These are phyloP conservation scores for Sarcophaga carnaria DNA, from an alignment of 2,888 invertebrate species.

Conservation along the genomic window DNA sequence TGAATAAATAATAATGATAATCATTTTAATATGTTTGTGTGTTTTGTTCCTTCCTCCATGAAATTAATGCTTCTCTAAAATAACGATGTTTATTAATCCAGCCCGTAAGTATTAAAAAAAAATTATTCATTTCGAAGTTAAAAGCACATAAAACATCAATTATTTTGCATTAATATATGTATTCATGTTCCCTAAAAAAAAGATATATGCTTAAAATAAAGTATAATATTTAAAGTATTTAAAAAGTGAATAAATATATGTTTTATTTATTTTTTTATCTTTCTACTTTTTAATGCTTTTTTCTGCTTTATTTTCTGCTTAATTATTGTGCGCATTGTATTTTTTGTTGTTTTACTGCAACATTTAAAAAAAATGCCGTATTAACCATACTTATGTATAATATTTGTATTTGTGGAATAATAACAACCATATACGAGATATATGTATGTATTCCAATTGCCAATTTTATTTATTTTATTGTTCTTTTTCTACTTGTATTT, in stretches of 20 bases:
- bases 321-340: too few species aligned
- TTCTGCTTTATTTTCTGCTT: slow-evolving; percentile 23
- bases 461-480: slow-evolving; percentile 34
- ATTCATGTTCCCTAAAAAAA: too few species aligned
- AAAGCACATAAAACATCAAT: not conserved
- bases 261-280: slow-evolving; percentile 38
- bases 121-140: not conserved
- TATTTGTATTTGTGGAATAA: slow-evolving; percentile 15
- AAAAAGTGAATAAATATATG: slow-evolving; percentile 36
- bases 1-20: not conserved
- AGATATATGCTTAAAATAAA: too few species aligned
- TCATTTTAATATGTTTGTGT: slow-evolving; percentile 57
- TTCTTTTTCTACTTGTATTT: slow-evolving; percentile 37
- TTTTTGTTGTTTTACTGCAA: too few species aligned
- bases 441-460: slow-evolving; percentile 9
- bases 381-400: slow-evolving; percentile 15
- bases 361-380: slow-evolving; percentile 10
- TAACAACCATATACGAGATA: slow-evolving; percentile 17
- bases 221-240: too few species aligned
- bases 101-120: slow-evolving; percentile 65
- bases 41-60: slow-evolving; percentile 51
- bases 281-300: slow-evolving; percentile 41
- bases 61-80: slow-evolving; percentile 54
- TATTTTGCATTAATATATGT: too few species aligned
- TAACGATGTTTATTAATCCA: slow-evolving; percentile 29